Evolutionary conservation across 2,797 vertebrate species (phyloP).

Genomic region (Oryzias sinensis): DNA sequence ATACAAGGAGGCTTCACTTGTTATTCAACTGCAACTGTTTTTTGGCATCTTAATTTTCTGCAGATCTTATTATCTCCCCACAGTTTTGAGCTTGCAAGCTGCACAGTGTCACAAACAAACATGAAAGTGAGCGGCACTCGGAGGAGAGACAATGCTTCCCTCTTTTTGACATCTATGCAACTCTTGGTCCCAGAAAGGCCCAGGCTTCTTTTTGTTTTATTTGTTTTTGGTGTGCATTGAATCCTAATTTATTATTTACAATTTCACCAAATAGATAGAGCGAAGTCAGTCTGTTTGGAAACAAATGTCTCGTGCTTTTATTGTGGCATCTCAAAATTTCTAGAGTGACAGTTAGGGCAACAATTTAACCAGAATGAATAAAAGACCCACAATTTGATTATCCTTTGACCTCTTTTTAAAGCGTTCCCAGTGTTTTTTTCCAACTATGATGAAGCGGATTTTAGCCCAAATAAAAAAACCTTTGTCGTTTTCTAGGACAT

Average conservation of each 20-base stretch:
- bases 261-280: background rate
- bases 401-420: no score
- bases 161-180: background rate
- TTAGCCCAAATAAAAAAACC: no score
- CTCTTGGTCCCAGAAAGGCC: constrained; percentile 3
- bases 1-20: background rate
- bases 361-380: no score
- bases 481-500: no score
- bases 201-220: background rate
- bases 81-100: background rate
- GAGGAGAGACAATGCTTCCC: background rate
- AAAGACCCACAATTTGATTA: no score
- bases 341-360: background rate
- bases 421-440: no score
- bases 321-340: background rate
- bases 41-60: constrained; percentile 5
- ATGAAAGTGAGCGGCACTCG: constrained; percentile 4
- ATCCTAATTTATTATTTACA: background rate
- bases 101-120: constrained; percentile 9
- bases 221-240: background rate
- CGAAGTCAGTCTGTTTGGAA: background rate
- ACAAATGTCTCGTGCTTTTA: background rate
- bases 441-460: no score
- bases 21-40: constrained; percentile 4
- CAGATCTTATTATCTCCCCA: background rate